A percentile compares a stretch with the other conserved stretches of the same genome.
phyloP scores from a whole-genome alignment of 2,888 invertebrate genomes.

The Gastracanthus pulcherrimus region DNA sequence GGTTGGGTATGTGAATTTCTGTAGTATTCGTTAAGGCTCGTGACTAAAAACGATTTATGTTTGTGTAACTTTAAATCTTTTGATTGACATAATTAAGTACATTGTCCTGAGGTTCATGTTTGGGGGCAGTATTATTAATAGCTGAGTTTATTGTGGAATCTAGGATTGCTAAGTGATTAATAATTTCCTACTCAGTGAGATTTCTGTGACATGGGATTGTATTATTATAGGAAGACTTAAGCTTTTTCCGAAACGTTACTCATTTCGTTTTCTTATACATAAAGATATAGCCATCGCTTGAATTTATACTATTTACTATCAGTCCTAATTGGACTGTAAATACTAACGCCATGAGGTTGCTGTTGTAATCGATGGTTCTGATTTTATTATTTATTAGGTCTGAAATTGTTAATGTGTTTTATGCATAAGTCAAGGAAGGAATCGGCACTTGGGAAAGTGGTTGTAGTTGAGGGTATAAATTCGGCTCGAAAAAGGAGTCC shows the following conservation, averaged over 20 bases:
- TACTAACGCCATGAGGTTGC: neutral
- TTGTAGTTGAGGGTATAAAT: neutral
- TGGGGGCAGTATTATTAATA: neutral
- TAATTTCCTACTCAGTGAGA: neutral
- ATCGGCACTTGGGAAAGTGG: neutral
- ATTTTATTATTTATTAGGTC: neutral
- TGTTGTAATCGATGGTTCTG: neutral
- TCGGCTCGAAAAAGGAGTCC: neutral
- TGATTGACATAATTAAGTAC: too few relatives aligned
- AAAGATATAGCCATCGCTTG: neutral
- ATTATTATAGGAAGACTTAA: neutral
- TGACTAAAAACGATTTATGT: too few relatives aligned
- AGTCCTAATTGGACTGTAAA: neutral
- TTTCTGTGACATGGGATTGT: neutral
- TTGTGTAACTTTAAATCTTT: too few relatives aligned
- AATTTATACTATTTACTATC: neutral
- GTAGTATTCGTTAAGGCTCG: neutral
- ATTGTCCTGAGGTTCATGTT: too few relatives aligned
- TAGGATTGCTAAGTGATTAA: neutral
- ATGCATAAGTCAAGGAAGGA: neutral
- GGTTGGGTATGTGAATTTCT: neutral
- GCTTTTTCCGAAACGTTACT: neutral
- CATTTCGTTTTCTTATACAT: slow-evolving; percentile 30
- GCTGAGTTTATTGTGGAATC: neutral
- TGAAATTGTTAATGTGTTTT: neutral